Base-by-base conservation (phyloP, 2,113 vertebrate species). In the Saccopteryx leptura region DNA sequence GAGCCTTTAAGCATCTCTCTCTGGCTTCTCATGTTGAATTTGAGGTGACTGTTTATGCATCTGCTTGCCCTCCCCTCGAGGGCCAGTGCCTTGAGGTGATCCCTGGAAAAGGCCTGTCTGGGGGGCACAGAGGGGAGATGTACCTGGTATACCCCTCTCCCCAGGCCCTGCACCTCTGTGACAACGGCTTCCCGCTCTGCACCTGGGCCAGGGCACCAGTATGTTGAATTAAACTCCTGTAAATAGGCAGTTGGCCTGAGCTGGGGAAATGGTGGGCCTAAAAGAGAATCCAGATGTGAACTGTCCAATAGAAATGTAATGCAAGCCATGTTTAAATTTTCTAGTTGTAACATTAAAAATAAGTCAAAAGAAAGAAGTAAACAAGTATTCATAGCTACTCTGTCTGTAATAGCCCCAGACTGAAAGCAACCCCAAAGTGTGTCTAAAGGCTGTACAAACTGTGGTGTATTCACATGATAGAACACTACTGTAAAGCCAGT, bases 201-300 rank as follows among this genome's bases (percentile, higher is more conserved):
- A 76, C 18, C 60, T 54, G 52, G 66, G 7, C 65, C 74, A 74
- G 50, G 69, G 7, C 46, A 48, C n/a, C 28, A 50, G 50, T 7
- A 66, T 65, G n/a, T 66, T 90, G n/a, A 90, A 79, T 93, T 81
- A 75, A 81, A 79, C 60, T 71, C 39, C 39, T 39, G 39, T 85
- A 72, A 66, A 63, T n/a, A 21, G 46, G 11, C 23, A 71, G 52
- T 18, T 1, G 4, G 4, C n/a, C 24, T 33, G 48, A 46, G 19
- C 18, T 7, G 48, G 58, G 31, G n/a, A 68, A 90, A 13, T 33
- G 15, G 84, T 60, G 10, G 9, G 13, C 72, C 11, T 31, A 46
- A 65, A 72, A 63, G 46, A 84, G 17, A 83, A 93, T 26, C 78
- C 56, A 58, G 58, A 11, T 19, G 2, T 75, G 3, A 9, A 6